Evolutionary conservation across 2,797 vertebrate species (phyloP), one percentile per base, ranked within the genome.

Genomic region (Chiloscyllium punctatum): DNA sequence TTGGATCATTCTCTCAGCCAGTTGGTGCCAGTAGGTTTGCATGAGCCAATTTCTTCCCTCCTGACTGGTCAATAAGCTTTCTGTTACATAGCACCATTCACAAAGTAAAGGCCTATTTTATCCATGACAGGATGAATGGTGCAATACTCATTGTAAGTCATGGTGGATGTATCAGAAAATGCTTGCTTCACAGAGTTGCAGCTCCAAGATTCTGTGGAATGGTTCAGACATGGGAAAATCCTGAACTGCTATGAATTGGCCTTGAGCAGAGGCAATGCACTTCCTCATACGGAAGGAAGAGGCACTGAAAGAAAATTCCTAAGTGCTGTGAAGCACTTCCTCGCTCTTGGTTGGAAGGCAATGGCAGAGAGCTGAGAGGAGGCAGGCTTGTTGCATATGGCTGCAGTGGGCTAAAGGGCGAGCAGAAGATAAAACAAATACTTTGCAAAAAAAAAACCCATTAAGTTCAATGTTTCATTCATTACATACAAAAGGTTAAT

Each of bases 391-490:
- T 37, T 37, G n/a, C 77, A 82, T 21, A 16, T 84, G 82, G 82
- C 82, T 1, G 8, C 21, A 7, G 6, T 9, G 48, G 21, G 37
- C 42, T 42, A 4, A 48, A 48, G 42, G 82, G 82, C 21, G 18
- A 84, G 82, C 42, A 84, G 48, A 48, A 48, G 82, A 84, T 48
- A 48, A 84, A 23, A 42, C 15, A 37, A 84, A 84, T 48, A 48
- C 42, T 84, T 48, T 23, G 82, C 21, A 3, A 9, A 48, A 84
- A 84, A 42, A 82, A 37, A 82, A 18, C 30, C 30, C 21, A 11
- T 84, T 84, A 48, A 84, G 48, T 48, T 84, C 82, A 84, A 84
- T 84, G 42, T 84, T 84, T 84, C 82, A 84, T 84, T 84, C 82
- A 84, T 84, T 84, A 84, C 42, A 48, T 84, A 84, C 37, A 23